These are phyloP conservation scores for Luehdorfia chinensis DNA, from an alignment of 1,140 invertebrate genomes.

Conservation along the genomic window DNA sequence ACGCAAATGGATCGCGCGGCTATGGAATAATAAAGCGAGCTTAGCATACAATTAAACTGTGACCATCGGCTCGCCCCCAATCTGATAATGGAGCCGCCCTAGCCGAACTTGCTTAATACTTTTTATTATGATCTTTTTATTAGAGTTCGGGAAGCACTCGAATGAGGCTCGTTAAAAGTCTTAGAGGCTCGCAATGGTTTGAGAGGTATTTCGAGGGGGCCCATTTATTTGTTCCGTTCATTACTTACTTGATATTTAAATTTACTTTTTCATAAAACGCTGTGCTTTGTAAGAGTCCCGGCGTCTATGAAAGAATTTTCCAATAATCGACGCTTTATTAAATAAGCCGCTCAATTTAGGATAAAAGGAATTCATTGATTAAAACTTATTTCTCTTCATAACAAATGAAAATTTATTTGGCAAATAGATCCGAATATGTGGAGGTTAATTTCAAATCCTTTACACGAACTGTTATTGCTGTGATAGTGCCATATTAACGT, in stretches of 20 bases:
- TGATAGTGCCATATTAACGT: no score
- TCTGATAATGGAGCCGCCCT: slow-evolving; percentile 19
- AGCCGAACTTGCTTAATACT: slow-evolving; percentile 25
- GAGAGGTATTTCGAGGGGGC: slow-evolving; percentile 43
- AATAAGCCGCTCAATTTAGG: slow-evolving; percentile 48
- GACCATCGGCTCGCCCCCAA: slow-evolving; percentile 10
- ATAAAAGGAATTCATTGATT: slow-evolving; percentile 48
- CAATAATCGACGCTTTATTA: slow-evolving; percentile 57
- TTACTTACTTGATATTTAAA: slow-evolving; percentile 58
- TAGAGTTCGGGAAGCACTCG: slow-evolving; percentile 53
- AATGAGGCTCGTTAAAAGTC: slow-evolving; percentile 59
- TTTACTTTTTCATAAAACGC: slow-evolving; percentile 45
- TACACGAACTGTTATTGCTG: no score
- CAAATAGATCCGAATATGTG: no score
- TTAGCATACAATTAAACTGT: slow-evolving; percentile 44
- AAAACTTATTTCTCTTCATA: slow-evolving; percentile 47
- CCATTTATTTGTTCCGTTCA: slow-evolving; percentile 58
- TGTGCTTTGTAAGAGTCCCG: slow-evolving; percentile 27
- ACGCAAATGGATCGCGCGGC: slow-evolving; percentile 29
- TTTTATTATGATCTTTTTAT: slow-evolving; percentile 62
- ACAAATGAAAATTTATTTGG: no score
- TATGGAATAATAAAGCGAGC: slow-evolving; percentile 47
- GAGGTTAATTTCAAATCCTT: no score
- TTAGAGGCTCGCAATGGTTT: slow-evolving; percentile 34
- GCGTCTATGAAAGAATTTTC: slow-evolving; percentile 48